These are phyloP conservation scores for Heliconius cydno DNA, from an alignment of 2,888 invertebrate genomes.

Conservation along the genomic window DNA sequence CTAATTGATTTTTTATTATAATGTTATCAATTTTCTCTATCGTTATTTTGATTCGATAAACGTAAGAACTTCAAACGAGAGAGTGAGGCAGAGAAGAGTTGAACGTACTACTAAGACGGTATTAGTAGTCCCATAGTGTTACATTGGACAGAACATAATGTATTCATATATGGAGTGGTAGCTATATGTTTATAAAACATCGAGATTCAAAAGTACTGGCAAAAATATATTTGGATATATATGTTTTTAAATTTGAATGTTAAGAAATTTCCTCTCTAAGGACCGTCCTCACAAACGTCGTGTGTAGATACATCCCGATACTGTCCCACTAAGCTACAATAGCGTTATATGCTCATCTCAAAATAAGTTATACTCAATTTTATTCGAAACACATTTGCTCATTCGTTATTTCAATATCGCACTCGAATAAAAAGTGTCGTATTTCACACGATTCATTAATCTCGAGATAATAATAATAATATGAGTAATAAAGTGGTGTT, in stretches of 20 bases:
- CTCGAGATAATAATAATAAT: conserved; percentile 29
- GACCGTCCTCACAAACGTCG: background rate
- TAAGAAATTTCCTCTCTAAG: background rate
- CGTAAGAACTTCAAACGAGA: too few relatives aligned
- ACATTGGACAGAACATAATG: too few relatives aligned
- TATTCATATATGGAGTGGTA: too few relatives aligned
- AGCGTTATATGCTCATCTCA: background rate
- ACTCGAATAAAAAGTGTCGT: conserved; percentile 8
- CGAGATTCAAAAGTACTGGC: too few relatives aligned
- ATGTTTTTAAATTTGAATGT: too few relatives aligned
- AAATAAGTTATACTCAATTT: background rate
- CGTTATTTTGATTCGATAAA: background rate
- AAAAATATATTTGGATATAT: too few relatives aligned
- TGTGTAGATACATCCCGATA: background rate
- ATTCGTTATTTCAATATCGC: conserved; percentile 32
- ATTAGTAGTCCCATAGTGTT: too few relatives aligned
- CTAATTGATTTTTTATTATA: background rate
- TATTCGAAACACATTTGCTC: background rate
- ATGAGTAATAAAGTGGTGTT: conserved; percentile 17
- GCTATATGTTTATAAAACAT: too few relatives aligned
- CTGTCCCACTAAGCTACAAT: background rate
- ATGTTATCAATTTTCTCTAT: background rate
- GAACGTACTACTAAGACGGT: too few relatives aligned
- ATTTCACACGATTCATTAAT: conserved; percentile 30
- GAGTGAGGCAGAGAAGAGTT: too few relatives aligned